Percentiles rank a stretch among this genome's conserved stretches.
phyloP scores from a whole-genome alignment of 2,797 vertebrate species.

The Vipera latastei region DNA sequence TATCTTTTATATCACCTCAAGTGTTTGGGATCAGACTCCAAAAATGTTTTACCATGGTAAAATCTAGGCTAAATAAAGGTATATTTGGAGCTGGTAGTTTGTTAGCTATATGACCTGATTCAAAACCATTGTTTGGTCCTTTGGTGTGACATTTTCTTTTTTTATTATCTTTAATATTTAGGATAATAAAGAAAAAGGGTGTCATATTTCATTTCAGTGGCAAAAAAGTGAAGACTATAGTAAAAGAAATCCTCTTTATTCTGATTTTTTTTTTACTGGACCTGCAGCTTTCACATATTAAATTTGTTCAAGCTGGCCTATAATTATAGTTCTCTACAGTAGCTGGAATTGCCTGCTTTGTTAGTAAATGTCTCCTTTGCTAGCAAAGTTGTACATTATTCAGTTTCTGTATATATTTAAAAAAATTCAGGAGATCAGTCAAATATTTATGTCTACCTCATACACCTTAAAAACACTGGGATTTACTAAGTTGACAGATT shows the following conservation, averaged over 20 bases:
- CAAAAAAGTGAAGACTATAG: background rate
- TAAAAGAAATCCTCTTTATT: background rate
- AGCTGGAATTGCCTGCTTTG: background rate
- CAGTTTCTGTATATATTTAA: conserved; percentile 37
- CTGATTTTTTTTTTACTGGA: background rate
- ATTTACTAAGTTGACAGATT: conserved; percentile 58
- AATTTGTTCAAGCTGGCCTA: accelerated
- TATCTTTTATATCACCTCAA: background rate
- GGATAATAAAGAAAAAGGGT: background rate
- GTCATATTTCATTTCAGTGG: background rate
- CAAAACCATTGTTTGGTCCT: background rate
- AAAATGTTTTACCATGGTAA: background rate
- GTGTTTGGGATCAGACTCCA: background rate
- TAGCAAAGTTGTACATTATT: conserved; percentile 53
- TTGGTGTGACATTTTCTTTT: background rate
- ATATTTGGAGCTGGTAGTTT: background rate
- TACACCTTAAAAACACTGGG: conserved; percentile 62
- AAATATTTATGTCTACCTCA: conserved; percentile 59
- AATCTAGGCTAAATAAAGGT: background rate
- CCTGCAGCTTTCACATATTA: background rate
- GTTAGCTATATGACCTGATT: background rate
- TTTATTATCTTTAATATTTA: background rate
- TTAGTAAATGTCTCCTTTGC: conserved; percentile 41
- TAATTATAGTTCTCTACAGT: conserved; percentile 13
- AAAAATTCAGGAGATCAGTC: conserved; percentile 52